These are phyloP conservation scores for Saturnia japonica DNA, from an alignment of 2,888 invertebrate genomes.

Conservation along the genomic window DNA sequence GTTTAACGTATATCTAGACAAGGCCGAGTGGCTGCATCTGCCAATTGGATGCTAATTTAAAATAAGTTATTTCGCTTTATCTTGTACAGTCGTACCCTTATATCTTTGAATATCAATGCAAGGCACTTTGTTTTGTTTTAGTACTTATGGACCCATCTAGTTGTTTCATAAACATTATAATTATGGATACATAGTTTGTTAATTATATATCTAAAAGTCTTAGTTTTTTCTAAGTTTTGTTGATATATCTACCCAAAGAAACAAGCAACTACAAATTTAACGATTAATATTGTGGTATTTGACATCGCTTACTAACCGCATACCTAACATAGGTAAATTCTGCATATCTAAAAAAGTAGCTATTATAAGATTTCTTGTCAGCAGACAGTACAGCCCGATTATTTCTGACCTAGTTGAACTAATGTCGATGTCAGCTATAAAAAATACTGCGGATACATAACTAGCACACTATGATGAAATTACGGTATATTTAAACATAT, in stretches of 20 bases:
- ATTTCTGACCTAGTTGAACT: neutral
- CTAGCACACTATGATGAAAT: neutral
- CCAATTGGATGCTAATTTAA: neutral
- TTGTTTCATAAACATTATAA: neutral
- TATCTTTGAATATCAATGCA: neutral
- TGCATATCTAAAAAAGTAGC: neutral
- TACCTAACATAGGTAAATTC: neutral
- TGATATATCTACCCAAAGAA: neutral
- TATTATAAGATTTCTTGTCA: neutral
- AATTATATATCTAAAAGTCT: neutral
- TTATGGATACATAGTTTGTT: neutral
- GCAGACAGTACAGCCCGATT: neutral
- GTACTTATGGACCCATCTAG: neutral
- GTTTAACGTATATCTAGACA: slow-evolving; percentile 1
- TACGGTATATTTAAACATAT: slow-evolving; percentile 16
- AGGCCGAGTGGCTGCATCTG: neutral
- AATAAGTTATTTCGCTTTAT: neutral
- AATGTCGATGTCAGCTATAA: neutral
- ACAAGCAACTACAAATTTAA: neutral
- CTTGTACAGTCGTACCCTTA: neutral
- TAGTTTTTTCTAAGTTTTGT: neutral
- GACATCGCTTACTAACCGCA: neutral
- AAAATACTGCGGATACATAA: neutral
- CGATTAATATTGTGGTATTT: neutral
- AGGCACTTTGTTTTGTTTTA: neutral